Evolutionary conservation across 2,113 vertebrate genomes (phyloP).

Genomic region (Oreochromis niloticus): DNA sequence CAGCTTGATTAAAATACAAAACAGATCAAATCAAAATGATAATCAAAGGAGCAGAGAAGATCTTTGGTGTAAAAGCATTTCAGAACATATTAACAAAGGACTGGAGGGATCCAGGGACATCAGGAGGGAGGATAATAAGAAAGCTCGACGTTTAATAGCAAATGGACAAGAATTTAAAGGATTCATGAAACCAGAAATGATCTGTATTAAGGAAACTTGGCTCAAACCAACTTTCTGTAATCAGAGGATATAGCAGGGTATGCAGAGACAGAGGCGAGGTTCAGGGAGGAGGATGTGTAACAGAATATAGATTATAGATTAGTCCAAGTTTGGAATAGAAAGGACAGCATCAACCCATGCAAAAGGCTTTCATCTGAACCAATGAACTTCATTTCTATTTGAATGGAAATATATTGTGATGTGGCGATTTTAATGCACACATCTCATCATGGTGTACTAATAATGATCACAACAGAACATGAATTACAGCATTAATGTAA

Average conservation of each 20-base stretch:
- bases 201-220: not conserved
- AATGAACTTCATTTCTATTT: not conserved
- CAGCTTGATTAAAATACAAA: not conserved
- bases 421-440: not conserved
- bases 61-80: not conserved
- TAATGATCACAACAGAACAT: not conserved
- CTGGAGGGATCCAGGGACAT: not conserved
- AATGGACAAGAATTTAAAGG: not conserved
- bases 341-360: not conserved
- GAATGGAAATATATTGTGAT: not conserved
- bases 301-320: not conserved
- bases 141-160: not conserved
- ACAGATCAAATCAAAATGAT: not conserved
- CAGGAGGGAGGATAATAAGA: not conserved
- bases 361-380: not conserved
- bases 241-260: not conserved
- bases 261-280: not conserved
- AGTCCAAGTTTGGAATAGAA: not conserved
- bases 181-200: not conserved
- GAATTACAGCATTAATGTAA: not conserved
- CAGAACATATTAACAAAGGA: not conserved
- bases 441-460: not conserved
- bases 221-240: not conserved
- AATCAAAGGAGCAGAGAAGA: rapidly evolving
- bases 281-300: not conserved